Conservation (phyloP, 2,888 invertebrate species). For the Euphydryas editha region DNA sequence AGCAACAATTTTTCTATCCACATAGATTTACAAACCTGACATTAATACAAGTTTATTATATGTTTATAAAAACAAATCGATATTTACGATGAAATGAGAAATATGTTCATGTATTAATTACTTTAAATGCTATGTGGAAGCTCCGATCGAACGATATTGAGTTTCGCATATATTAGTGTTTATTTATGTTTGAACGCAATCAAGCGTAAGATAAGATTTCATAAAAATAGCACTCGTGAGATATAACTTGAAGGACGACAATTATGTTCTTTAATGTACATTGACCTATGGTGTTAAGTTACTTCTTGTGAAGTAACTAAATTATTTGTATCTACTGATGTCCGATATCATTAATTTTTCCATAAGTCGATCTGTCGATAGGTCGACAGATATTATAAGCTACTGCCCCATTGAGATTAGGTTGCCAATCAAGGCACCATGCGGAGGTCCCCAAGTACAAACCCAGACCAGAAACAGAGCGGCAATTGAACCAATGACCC, state of each 20-base stretch:
- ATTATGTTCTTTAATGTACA: background rate
- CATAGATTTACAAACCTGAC: conserved; percentile 5
- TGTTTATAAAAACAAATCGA: conserved; percentile 50
- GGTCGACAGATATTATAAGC: too few relatives aligned
- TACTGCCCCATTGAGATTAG: too few relatives aligned
- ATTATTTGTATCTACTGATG: background rate
- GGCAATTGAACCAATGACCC: too few relatives aligned
- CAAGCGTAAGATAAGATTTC: conserved; percentile 34
- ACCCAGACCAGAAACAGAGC: too few relatives aligned
- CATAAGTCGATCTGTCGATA: too few relatives aligned
- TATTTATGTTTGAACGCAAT: conserved; percentile 38
- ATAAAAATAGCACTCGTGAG: background rate
- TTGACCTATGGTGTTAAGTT: background rate
- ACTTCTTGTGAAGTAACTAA: background rate
- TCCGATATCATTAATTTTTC: too few relatives aligned
- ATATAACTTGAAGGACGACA: background rate
- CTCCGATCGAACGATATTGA: conserved; percentile 50
- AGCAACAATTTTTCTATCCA: background rate
- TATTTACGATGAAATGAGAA: conserved; percentile 55
- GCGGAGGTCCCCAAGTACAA: too few relatives aligned
- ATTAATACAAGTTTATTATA: conserved; percentile 6
- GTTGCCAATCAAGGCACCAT: too few relatives aligned
- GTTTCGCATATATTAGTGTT: conserved; percentile 54
- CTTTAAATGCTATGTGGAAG: conserved; percentile 62
- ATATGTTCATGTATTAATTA: conserved; percentile 68